These are phyloP conservation scores for Rhynchotus rufescens DNA, from an alignment of 2,797 vertebrate species.

Conservation along the genomic window DNA sequence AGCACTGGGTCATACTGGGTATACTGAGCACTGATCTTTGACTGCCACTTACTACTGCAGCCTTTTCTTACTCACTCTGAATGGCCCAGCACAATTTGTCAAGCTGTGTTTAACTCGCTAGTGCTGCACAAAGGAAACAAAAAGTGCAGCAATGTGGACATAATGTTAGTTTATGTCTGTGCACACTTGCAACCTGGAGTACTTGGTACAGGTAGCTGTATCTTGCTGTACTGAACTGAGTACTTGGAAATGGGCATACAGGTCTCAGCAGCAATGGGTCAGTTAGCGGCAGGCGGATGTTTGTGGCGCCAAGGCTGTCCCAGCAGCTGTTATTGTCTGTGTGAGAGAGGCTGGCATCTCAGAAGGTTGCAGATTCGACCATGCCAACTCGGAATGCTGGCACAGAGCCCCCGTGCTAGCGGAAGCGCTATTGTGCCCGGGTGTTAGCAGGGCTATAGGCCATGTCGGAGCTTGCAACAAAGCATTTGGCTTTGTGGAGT, in stretches of 20 bases:
- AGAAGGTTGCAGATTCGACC: not conserved
- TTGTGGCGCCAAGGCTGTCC: not conserved
- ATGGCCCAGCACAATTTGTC: not conserved
- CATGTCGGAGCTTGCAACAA: not conserved
- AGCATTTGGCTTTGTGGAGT: not conserved
- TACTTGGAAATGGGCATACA: fast-evolving
- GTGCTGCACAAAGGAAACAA: not conserved
- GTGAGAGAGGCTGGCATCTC: not conserved
- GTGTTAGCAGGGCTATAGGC: not conserved
- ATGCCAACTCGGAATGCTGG: not conserved
- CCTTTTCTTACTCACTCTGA: not conserved
- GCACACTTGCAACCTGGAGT: not conserved
- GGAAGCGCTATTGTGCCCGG: conserved; percentile 15
- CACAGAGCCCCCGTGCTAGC: not conserved
- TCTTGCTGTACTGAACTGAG: not conserved
- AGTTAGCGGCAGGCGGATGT: not conserved
- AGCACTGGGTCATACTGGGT: not conserved
- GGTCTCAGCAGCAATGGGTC: not conserved
- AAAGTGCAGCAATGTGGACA: not conserved
- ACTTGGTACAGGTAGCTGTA: fast-evolving
- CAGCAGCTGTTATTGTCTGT: not conserved
- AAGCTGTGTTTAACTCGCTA: not conserved
- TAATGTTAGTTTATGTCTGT: not conserved
- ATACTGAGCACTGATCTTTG: not conserved
- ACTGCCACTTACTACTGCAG: not conserved